Evolutionary conservation across 92 coral and sea anemone species (phyloP).

Genomic region (Pocillopora meandrina): DNA sequence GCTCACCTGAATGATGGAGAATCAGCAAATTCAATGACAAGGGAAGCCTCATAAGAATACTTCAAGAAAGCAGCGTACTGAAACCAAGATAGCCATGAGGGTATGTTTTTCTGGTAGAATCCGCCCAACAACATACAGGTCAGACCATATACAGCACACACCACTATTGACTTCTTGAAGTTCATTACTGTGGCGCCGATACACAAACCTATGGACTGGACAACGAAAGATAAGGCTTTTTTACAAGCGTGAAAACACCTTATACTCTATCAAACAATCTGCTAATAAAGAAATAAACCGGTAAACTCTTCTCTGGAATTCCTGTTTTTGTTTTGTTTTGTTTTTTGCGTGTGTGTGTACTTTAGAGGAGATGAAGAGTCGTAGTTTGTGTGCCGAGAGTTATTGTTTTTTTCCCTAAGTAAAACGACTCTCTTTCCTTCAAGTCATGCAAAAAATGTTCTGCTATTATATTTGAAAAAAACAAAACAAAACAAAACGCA

Average conservation of each 20-base stretch:
- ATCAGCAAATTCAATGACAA: constrained; percentile 70
- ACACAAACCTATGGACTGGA: constrained; percentile 85
- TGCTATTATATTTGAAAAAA: too few relatives aligned
- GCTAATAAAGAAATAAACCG: too few relatives aligned
- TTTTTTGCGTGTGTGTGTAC: too few relatives aligned
- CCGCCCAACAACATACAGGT: constrained; percentile 87
- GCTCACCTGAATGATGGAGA: constrained; percentile 73
- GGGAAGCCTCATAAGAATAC: constrained; percentile 75
- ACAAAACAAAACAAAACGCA: too few relatives aligned
- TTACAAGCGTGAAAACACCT: neutral
- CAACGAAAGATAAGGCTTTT: neutral
- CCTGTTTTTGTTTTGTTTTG: too few relatives aligned
- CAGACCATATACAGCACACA: constrained; percentile 75
- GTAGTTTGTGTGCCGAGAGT: too few relatives aligned
- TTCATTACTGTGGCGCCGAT: constrained; percentile 88
- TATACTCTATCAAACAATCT: too few relatives aligned
- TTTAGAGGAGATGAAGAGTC: too few relatives aligned
- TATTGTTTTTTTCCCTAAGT: too few relatives aligned
- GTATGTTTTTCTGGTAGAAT: constrained; percentile 81
- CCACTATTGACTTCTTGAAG: constrained; percentile 82
- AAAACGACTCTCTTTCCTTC: too few relatives aligned
- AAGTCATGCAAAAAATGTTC: too few relatives aligned
- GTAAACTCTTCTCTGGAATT: too few relatives aligned
- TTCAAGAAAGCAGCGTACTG: constrained; percentile 66
- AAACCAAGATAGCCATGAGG: constrained; percentile 87